These are phyloP conservation scores for Branchellion lobata DNA, from an alignment of 2,888 invertebrate species.

Conservation along the genomic window DNA sequence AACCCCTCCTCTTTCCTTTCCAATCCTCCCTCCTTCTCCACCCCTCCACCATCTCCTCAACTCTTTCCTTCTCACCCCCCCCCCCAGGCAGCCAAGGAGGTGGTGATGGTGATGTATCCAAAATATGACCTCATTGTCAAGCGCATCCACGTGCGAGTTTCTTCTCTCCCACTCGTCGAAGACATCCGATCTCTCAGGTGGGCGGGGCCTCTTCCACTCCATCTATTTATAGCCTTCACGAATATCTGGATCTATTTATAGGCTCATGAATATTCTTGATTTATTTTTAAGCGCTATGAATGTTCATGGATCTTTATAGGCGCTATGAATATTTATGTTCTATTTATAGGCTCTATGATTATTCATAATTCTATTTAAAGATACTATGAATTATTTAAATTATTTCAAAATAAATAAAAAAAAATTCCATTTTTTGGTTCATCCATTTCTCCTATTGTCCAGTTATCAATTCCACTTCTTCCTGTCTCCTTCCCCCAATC, in stretches of 20 bases:
- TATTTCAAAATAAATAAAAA: no score
- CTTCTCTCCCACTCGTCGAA: slow-evolving; percentile 91
- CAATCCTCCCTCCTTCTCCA: no score
- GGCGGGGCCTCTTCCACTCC: background rate
- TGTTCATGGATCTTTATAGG: background rate
- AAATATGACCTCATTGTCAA: slow-evolving; percentile 90
- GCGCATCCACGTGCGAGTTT: slow-evolving; percentile 91
- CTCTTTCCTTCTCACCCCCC: background rate
- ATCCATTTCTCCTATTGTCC: no score
- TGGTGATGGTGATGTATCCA: slow-evolving; percentile 89
- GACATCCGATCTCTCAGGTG: slow-evolving; percentile 85
- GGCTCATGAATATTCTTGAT: background rate
- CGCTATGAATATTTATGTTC: no score
- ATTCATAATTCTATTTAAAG: no score
- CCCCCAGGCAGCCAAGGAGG: slow-evolving; percentile 65
- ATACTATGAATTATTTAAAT: no score
- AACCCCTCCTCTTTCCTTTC: no score
- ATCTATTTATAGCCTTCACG: background rate
- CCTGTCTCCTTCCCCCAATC: no score
- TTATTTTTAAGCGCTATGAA: background rate
- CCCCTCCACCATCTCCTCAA: no score
- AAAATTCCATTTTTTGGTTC: no score
- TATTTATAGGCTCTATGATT: no score
- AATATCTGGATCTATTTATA: background rate
- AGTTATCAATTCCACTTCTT: no score